Conservation (phyloP, 2,797 vertebrate species). For the Catostomus latipinnis region DNA sequence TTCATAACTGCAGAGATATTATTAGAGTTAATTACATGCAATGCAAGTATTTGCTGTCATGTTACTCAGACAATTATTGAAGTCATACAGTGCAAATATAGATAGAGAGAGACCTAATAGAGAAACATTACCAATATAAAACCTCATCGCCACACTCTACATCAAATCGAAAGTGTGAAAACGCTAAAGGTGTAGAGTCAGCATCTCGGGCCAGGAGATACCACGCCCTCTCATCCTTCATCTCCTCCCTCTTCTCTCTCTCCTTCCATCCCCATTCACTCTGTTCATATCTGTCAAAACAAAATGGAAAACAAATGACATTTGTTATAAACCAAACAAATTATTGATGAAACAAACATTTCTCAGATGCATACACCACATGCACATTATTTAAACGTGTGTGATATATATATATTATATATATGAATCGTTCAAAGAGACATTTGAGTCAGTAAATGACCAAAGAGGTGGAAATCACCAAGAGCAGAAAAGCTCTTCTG, state of each 20-base stretch:
- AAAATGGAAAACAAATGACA: neutral
- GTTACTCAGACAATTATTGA: neutral
- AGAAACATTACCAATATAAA: constrained; percentile 87
- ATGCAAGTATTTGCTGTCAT: neutral
- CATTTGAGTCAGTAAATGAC: neutral
- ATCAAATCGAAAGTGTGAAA: constrained; percentile 95
- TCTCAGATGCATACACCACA: neutral
- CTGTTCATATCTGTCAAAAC: constrained; percentile 86
- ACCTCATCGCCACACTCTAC: constrained; percentile 95
- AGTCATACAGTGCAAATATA: neutral
- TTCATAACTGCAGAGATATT: constrained; percentile 81
- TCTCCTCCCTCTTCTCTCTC: constrained; percentile 91
- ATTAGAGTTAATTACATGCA: neutral
- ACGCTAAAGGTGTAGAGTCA: constrained; percentile 83
- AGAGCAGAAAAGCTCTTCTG: neutral
- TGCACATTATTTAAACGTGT: too few relatives aligned
- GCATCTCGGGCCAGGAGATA: constrained; percentile 88
- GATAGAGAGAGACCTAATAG: neutral
- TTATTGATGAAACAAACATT: neutral
- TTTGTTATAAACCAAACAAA: neutral
- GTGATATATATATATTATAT: too few relatives aligned
- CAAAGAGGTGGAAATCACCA: neutral
- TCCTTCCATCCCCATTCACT: constrained; percentile 99
- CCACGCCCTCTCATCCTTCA: constrained; percentile 94
- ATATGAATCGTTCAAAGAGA: neutral